Percentiles rank a stretch among this genome's conserved stretches.
Evolutionary conservation across 2,797 vertebrate species (phyloP).

Genomic region (Nannoperca australis): DNA sequence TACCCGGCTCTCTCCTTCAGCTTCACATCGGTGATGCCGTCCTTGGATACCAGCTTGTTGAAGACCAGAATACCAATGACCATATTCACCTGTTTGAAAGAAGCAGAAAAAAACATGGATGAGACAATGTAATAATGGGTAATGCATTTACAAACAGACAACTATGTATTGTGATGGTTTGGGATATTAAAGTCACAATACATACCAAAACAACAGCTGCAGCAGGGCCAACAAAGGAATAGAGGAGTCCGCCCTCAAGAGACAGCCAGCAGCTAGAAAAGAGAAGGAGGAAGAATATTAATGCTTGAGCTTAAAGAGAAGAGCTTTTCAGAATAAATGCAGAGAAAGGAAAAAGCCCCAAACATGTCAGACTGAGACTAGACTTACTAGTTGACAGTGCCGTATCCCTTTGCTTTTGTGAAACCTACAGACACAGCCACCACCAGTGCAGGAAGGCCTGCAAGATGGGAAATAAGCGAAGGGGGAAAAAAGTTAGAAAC

Average conservation of each 20-base stretch:
- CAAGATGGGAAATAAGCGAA: slow-evolving; percentile 33
- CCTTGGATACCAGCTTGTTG: slow-evolving; percentile 99
- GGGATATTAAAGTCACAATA: slow-evolving; percentile 46
- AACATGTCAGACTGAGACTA: neutral
- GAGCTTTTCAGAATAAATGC: slow-evolving; percentile 1
- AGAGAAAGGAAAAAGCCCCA: slow-evolving; percentile 12
- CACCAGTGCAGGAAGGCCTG: slow-evolving; percentile 95
- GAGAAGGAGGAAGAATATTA: slow-evolving; percentile 38
- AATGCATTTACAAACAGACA: slow-evolving; percentile 43
- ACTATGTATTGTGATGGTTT: slow-evolving; percentile 7
- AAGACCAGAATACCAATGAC: slow-evolving; percentile 99
- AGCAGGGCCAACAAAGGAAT: slow-evolving; percentile 97
- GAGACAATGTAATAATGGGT: slow-evolving; percentile 38
- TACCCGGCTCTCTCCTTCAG: slow-evolving; percentile 99
- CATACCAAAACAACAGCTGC: slow-evolving; percentile 97
- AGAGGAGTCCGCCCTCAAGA: slow-evolving; percentile 96
- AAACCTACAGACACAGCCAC: slow-evolving; percentile 97
- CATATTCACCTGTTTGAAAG: slow-evolving; percentile 96
- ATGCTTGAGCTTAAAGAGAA: slow-evolving; percentile 21
- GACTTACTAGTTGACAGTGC: slow-evolving; percentile 97
- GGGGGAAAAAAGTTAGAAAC: slow-evolving; percentile 10
- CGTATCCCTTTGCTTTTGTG: slow-evolving; percentile 97
- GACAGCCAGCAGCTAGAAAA: slow-evolving; percentile 96
- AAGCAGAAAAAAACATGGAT: slow-evolving; percentile 47
- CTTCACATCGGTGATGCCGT: slow-evolving; percentile 99